Percentiles rank a stretch among this genome's conserved stretches.
phyloP scores from a whole-genome alignment of 2,113 vertebrate species.

The Psammodynastes pulverulentus region DNA sequence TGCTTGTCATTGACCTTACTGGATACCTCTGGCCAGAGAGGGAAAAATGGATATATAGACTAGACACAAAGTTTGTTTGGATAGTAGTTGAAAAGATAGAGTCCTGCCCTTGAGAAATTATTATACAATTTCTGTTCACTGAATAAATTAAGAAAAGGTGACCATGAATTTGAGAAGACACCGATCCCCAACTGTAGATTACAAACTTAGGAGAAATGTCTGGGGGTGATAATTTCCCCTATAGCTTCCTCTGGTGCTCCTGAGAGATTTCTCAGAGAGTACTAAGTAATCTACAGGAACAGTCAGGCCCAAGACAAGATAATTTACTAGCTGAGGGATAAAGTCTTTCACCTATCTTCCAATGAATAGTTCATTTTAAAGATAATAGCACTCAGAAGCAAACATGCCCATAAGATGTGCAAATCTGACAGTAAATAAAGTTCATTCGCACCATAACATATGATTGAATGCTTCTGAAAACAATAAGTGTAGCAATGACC shows the following conservation, averaged over 20 bases:
- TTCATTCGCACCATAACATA: neutral
- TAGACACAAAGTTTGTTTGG: neutral
- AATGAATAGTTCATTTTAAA: neutral
- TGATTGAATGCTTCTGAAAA: neutral
- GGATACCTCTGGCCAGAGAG: neutral
- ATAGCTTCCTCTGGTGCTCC: neutral
- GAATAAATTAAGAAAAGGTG: neutral
- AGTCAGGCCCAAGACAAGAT: neutral
- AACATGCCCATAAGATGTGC: neutral
- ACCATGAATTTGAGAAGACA: neutral
- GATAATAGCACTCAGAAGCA: neutral
- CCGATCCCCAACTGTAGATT: neutral
- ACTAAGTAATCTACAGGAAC: neutral
- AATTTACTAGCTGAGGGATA: neutral
- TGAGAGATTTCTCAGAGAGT: neutral
- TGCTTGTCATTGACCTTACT: neutral
- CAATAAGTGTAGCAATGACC: neutral
- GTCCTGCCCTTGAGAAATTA: neutral
- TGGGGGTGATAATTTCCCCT: too few relatives aligned
- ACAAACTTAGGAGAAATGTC: neutral
- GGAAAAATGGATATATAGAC: neutral
- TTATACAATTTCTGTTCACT: neutral
- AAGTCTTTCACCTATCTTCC: neutral
- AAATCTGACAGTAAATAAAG: neutral
- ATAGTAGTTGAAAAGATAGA: neutral